Conservation (phyloP, 2,113 vertebrate genomes). For the Phyllostomus discolor region DNA sequence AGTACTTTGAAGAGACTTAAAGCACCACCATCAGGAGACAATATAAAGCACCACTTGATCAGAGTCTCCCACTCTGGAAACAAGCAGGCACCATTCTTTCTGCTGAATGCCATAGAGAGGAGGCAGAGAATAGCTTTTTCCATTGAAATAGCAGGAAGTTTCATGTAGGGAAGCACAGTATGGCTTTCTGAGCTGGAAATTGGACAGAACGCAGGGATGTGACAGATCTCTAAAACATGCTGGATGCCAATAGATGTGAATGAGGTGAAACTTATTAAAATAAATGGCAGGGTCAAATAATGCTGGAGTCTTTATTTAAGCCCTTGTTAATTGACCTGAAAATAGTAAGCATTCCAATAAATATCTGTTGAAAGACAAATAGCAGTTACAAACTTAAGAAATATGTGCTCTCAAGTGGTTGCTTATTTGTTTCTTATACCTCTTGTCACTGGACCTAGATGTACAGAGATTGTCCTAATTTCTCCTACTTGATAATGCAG, state of each 20-base stretch:
- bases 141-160: not conserved
- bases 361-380: not conserved
- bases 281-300: not conserved
- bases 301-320: not conserved
- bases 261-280: not conserved
- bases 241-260: not conserved
- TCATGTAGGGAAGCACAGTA: not conserved
- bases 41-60: not conserved
- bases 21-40: not conserved
- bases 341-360: not conserved
- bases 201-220: not conserved
- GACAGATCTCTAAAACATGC: not conserved
- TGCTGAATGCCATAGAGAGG: not conserved
- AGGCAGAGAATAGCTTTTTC: not conserved
- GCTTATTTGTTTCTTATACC: not conserved
- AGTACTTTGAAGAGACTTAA: slow-evolving; percentile 6
- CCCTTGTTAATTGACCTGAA: not conserved
- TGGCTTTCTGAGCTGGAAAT: not conserved
- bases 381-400: not conserved
- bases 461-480: not conserved
- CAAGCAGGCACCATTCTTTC: not conserved
- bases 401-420: not conserved
- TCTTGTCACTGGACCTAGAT: not conserved
- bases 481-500: not conserved
- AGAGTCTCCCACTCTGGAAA: not conserved